phyloP scores from a whole-genome alignment of 2,113 vertebrate species.

The Proterorhinus semilunaris region DNA sequence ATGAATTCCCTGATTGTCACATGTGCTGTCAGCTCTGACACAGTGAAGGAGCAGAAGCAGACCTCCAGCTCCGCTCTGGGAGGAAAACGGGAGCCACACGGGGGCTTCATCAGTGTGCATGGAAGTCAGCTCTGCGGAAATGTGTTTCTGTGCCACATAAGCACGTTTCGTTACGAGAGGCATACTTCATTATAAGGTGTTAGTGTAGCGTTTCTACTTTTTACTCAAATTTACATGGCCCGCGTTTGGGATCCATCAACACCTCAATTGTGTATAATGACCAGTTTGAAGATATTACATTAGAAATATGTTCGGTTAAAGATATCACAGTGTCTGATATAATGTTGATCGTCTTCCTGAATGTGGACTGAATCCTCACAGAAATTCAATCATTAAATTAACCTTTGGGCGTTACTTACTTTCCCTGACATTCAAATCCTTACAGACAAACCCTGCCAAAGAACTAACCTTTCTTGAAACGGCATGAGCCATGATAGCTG shows the following conservation, averaged over 20 bases:
- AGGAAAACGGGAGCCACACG: constrained; percentile 28
- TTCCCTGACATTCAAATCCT: background rate
- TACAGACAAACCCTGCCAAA: background rate
- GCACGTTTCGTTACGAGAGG: constrained; percentile 62
- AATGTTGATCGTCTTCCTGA: background rate
- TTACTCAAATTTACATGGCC: constrained; percentile 57
- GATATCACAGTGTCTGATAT: background rate
- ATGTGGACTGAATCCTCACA: background rate
- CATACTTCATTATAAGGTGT: constrained; percentile 75
- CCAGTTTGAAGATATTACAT: constrained; percentile 70
- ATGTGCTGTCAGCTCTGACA: constrained; percentile 63
- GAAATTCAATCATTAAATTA: background rate
- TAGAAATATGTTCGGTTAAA: constrained; percentile 6
- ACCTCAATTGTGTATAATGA: constrained; percentile 67
- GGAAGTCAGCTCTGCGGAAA: constrained; percentile 73
- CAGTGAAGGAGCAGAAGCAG: constrained; percentile 33
- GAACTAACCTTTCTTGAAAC: background rate
- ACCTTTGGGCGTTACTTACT: background rate
- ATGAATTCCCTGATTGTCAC: constrained; percentile 73
- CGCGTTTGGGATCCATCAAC: constrained; percentile 68
- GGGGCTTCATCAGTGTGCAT: constrained; percentile 70
- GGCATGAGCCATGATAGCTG: background rate
- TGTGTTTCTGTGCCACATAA: constrained; percentile 66
- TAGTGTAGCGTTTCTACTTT: constrained; percentile 65
- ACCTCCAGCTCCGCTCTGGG: constrained; percentile 30